Evolutionary conservation across 2,113 vertebrate species (phyloP).

Genomic region (Daubentonia madagascariensis): DNA sequence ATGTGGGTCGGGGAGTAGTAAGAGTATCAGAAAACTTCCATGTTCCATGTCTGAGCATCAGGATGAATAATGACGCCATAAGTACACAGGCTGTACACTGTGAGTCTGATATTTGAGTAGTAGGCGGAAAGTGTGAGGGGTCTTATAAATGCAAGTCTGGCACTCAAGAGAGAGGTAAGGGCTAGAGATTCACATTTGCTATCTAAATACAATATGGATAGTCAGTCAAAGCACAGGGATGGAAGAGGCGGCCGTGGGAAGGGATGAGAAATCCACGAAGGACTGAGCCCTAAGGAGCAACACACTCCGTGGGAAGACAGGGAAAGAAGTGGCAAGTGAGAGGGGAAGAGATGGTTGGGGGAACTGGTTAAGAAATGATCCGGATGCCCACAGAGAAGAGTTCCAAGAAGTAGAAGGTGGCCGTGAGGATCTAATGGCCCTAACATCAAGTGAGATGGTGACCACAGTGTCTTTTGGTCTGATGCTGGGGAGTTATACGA

Average conservation of each 20-base stretch:
- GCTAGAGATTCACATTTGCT: neutral
- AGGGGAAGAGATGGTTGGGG: neutral
- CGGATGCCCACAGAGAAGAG: neutral
- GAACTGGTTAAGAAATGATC: neutral
- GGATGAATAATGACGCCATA: neutral
- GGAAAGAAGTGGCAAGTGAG: neutral
- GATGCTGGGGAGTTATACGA: neutral
- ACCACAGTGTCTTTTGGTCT: neutral
- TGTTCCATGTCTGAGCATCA: fast-evolving
- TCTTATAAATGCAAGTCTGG: neutral
- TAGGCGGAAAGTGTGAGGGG: neutral
- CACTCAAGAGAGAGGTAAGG: neutral
- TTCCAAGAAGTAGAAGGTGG: neutral
- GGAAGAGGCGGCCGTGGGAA: neutral
- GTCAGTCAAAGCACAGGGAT: neutral
- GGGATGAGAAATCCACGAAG: neutral
- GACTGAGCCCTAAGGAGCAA: neutral
- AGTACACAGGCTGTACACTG: neutral
- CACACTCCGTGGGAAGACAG: neutral
- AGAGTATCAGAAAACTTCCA: neutral
- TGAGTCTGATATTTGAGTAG: neutral
- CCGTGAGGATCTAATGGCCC: neutral
- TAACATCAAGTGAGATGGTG: neutral
- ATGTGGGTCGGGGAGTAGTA: neutral
- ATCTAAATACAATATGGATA: neutral